Base-by-base conservation (phyloP, 2,888 invertebrate species). In the Oconnorella tubifera region DNA sequence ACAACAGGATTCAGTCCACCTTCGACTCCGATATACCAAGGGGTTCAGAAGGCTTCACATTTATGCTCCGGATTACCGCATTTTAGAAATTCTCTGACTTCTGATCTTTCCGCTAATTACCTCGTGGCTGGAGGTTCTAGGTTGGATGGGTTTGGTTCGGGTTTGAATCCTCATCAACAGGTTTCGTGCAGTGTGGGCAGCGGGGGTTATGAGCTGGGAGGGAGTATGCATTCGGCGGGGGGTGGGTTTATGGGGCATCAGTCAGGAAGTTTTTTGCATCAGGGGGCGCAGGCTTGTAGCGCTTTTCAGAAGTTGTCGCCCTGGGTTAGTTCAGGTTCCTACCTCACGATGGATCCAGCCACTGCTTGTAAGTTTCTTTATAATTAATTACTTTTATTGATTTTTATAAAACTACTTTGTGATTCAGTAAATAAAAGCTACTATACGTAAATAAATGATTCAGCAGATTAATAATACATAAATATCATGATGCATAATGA, bases 251-350 rank as follows among this genome's bases (percentile, higher is more conserved):
- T 40, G 6, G 40, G 40, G 10, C 6, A 40, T 40, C 40, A 40
- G 19, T 40, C 40, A 40, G 19, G 40, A 6, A 19, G 40, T 6
- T 40, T 40, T 40, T 19, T 14, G 19, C 6, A 40, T 40, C 19
- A 6, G 40, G 40, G 40, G 19, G 6, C 40, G 6, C 40, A 40
- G 19, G 40, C 19, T 40, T 58, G 59, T 40, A 58, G 59, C 40
- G 59, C 59, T 40, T 58, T 58, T 33, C 59, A 58, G 59, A 33
- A 40, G 40, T 33, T 58, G 40, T 32, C 59, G n/a, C 59, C 59
- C 2, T 58, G 59, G 59, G 33, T 40, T n/a, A 40, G 31, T 56
- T 40, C 40, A 14, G 40, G 10, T 40, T 40, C 40, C 19, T 40
- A 40, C 19, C 40, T 40, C 40, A 14, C 40, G 6, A 40, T 40